These are phyloP conservation scores for Morpho achilles DNA, from an alignment of 2,888 invertebrate species.

Conservation along the genomic window DNA sequence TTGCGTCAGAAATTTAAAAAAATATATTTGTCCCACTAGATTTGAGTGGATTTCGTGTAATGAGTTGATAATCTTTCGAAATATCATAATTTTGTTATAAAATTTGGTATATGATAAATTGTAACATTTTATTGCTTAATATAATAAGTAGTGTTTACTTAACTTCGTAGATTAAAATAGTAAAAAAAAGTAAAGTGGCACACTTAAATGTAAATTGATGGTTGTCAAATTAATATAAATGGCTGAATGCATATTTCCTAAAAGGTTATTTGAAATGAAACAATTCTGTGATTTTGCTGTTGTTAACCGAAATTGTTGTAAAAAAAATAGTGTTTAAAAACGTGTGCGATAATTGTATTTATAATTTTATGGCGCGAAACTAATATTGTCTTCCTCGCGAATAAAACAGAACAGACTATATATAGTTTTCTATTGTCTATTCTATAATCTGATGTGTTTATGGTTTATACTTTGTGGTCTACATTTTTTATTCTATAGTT, in stretches of 20 bases:
- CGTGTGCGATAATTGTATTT: constrained; percentile 12
- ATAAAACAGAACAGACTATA: no score
- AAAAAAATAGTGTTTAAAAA: constrained; percentile 14
- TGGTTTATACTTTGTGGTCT: background rate
- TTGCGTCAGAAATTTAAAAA: no score
- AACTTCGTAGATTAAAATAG: background rate
- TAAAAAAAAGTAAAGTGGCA: constrained; percentile 2
- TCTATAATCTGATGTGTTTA: no score
- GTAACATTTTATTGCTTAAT: background rate
- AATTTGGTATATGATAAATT: no score
- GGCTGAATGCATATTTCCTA: background rate
- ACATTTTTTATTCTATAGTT: constrained; percentile 4
- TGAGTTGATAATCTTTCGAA: no score
- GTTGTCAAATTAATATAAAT: background rate
- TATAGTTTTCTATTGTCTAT: no score
- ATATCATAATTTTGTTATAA: no score
- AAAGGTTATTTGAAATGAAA: constrained; percentile 4
- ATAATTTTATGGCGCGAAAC: no score
- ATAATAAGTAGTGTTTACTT: constrained; percentile 2
- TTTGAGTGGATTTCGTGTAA: no score
- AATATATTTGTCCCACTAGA: no score
- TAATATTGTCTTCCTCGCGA: no score
- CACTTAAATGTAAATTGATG: background rate
- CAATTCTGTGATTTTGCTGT: constrained; percentile 24
- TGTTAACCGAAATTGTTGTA: constrained; percentile 25